Evolutionary conservation across 2,888 invertebrate species (phyloP).

Genomic region (Drosophila pullipes): DNA sequence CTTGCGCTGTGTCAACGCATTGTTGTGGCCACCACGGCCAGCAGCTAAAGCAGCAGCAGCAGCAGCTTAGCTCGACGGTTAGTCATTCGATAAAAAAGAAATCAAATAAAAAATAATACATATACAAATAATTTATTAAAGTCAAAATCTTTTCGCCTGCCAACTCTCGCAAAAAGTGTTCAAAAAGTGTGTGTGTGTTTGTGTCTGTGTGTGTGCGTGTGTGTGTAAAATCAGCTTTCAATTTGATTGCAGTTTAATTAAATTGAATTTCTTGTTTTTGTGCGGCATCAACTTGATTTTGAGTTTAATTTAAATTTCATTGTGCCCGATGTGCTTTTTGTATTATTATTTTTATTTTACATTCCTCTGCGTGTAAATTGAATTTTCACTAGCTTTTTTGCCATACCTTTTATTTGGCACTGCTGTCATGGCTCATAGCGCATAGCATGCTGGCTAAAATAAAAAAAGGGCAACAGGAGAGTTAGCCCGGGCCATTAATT

Average conservation of each 20-base stretch:
- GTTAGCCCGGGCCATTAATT: constrained; percentile 58
- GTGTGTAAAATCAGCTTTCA: constrained; percentile 5
- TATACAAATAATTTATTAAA: constrained; percentile 9
- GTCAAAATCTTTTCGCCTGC: background rate
- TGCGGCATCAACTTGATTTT: constrained; percentile 47
- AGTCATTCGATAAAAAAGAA: constrained; percentile 42
- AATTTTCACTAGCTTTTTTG: constrained; percentile 55
- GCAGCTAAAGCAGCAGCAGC: constrained; percentile 9
- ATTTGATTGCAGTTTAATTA: constrained; percentile 39
- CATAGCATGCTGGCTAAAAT: constrained; percentile 6
- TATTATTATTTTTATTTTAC: constrained; percentile 1
- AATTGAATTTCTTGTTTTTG: constrained; percentile 30
- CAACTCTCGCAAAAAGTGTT: background rate
- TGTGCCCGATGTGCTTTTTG: background rate
- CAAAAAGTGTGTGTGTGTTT: background rate
- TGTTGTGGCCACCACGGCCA: constrained; percentile 62
- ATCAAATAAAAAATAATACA: constrained; percentile 7
- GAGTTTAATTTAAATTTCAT: constrained; percentile 54
- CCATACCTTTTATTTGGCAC: background rate
- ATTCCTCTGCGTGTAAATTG: constrained; percentile 57
- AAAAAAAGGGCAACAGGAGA: constrained; percentile 10
- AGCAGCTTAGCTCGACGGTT: constrained; percentile 52
- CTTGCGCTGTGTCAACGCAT: constrained; percentile 76
- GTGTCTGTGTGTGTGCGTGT: background rate
- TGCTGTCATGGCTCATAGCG: constrained; percentile 29